A percentile compares a stretch with the other conserved stretches of the same genome.
phyloP scores from a whole-genome alignment of 2,113 vertebrate species.

The Herpetotheres cachinnans region DNA sequence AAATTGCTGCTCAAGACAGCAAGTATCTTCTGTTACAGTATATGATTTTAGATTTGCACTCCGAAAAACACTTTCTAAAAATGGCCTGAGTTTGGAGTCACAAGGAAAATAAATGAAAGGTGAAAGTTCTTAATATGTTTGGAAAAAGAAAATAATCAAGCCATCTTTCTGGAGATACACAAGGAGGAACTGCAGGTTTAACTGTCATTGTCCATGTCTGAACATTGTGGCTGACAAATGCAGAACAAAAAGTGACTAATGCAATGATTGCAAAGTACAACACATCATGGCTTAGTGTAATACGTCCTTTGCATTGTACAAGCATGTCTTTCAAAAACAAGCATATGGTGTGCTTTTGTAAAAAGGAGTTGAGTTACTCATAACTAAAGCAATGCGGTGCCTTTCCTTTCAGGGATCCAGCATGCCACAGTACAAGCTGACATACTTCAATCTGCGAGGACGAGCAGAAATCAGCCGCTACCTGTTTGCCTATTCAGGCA shows the following conservation, averaged over 20 bases:
- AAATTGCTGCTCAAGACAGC: not conserved
- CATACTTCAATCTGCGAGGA: constrained; percentile 79
- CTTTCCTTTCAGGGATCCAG: constrained; percentile 10
- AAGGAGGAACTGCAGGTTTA: not conserved
- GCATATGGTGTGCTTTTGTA: not conserved
- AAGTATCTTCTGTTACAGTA: not conserved
- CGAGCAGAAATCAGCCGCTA: constrained; percentile 80
- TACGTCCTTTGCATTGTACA: not conserved
- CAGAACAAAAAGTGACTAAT: not conserved
- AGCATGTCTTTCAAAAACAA: not conserved
- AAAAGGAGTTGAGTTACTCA: not conserved
- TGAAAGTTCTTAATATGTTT: not conserved
- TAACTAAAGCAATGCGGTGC: not conserved
- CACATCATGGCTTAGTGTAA: not conserved
- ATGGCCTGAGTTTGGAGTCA: not conserved
- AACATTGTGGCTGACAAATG: not conserved
- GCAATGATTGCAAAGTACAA: not conserved
- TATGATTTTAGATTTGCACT: not conserved
- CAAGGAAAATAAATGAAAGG: not conserved
- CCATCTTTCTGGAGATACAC: not conserved
- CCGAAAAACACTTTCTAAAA: not conserved
- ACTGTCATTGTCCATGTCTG: accelerated
- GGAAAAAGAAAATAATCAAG: not conserved
- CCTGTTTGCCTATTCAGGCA: constrained; percentile 74
- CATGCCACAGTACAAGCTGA: constrained; percentile 79